Evolutionary conservation across 2,113 vertebrate genomes (phyloP).

Genomic region (Herpetotheres cachinnans): DNA sequence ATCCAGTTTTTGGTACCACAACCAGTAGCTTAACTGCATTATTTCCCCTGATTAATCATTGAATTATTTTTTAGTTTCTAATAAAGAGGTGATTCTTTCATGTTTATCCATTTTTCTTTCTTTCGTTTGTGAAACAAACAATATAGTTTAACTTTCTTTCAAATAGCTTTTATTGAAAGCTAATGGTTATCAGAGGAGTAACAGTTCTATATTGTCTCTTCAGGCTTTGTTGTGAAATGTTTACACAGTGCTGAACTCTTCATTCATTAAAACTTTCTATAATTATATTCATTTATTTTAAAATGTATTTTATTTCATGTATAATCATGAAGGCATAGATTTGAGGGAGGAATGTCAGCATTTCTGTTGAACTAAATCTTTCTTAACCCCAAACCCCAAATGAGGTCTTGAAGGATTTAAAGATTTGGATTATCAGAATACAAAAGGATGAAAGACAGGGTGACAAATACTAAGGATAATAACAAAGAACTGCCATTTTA

Average conservation of each 20-base stretch:
- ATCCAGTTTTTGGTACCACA: neutral
- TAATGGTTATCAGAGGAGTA: neutral
- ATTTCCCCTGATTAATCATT: neutral
- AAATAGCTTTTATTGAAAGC: neutral
- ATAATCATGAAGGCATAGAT: neutral
- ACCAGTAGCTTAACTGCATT: neutral
- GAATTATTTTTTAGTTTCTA: neutral
- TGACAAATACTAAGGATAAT: slow-evolving; percentile 40
- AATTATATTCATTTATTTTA: neutral
- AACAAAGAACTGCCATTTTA: slow-evolving; percentile 43
- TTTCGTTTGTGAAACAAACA: neutral
- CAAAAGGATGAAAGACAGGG: slow-evolving; percentile 60
- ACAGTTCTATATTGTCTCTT: neutral
- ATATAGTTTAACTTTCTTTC: neutral
- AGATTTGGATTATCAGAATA: slow-evolving; percentile 62
- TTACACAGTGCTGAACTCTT: neutral
- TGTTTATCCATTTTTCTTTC: neutral
- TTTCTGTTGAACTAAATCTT: slow-evolving; percentile 32
- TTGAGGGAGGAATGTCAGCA: neutral
- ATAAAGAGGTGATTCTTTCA: neutral
- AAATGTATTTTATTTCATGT: neutral
- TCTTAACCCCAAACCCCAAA: neutral
- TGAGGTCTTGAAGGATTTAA: slow-evolving; percentile 52
- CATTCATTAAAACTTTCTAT: neutral
- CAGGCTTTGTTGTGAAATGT: neutral